These are phyloP conservation scores for Phenganax marumi DNA, from an alignment of 92 coral and sea anemone species.

Conservation along the genomic window DNA sequence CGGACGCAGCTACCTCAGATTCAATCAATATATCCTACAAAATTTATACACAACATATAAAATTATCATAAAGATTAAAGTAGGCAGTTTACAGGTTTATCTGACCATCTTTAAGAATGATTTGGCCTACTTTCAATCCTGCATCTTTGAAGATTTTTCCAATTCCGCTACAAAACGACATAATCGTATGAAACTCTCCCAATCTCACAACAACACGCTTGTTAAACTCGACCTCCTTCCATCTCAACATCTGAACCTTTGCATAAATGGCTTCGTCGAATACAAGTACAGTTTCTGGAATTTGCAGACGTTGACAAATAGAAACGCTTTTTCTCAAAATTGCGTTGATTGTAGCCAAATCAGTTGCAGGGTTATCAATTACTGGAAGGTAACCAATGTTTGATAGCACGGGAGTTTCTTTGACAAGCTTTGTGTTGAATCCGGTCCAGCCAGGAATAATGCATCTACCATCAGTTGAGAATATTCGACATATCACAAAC, in stretches of 20 bases:
- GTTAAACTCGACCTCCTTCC: neutral
- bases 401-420: neutral
- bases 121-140: neutral
- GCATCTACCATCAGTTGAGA: neutral
- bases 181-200: neutral
- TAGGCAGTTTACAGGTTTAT: too few species aligned
- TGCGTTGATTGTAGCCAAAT: conserved; percentile 16
- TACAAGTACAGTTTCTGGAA: conserved; percentile 3
- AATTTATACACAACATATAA: too few species aligned
- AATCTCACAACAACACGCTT: conserved; percentile 5
- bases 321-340: conserved; percentile 10
- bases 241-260: conserved; percentile 5
- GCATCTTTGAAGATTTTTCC: neutral
- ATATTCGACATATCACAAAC: neutral
- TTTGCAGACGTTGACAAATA: conserved; percentile 8
- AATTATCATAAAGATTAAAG: too few species aligned
- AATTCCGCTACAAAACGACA: conserved; percentile 9
- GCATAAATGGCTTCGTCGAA: neutral
- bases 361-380: conserved; percentile 4
- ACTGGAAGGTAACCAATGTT: conserved; percentile 2
- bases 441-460: conserved; percentile 20
- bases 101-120: too few species aligned
- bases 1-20: too few species aligned
- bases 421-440: neutral
- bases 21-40: too few species aligned